Base-by-base conservation (phyloP, 2,113 vertebrate genomes). In the Cyanistes caeruleus region DNA sequence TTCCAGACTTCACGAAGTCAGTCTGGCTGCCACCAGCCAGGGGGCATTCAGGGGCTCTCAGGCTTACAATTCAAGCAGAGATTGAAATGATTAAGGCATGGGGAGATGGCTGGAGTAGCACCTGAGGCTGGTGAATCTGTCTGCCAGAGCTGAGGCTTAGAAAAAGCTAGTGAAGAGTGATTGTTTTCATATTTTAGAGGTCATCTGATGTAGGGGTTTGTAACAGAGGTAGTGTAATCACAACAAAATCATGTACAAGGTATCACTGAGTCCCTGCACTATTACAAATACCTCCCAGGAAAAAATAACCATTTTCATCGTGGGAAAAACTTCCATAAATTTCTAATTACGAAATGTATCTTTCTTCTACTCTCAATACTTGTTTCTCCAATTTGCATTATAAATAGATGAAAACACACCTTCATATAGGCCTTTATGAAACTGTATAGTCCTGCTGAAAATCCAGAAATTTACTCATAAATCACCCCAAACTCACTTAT, bases 121-220 rank as follows among this genome's bases (percentile, higher is more conserved):
- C 67, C 88, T 90, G 92, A 80, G 75, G 79, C 76, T 92, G 78
- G 46, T 79, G 30, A 91, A 35, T 63, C 85, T 88, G 82, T 74
- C 82, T 87, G 64, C 65, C 31, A 74, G 75, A 84, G 75, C 27
- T 56, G 75, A 86, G 64, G 63, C 56, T 52, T 56, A 30, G 52
- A 67, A 91, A 92, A 86, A 55, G 8, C 7, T 83, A 67, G 30
- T 44, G 77, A 88, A 94, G 48, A 94, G 33, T 72, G 72, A 92
- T 84, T 75, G 73, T 59, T 96, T 93, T 90, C 88, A 84, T 92
- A 95, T 95, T 95, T 88, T 88, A 74, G 90, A 92, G 85, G 79
- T 94, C 79, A 84, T 91, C 68, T 68, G 44, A 25, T 81, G 20
- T 7, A 92, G 46, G 12, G 41, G 35, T 37, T 74, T 88, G 72